phyloP scores from a whole-genome alignment of 2,113 vertebrate species.

The Dermatemys mawii region DNA sequence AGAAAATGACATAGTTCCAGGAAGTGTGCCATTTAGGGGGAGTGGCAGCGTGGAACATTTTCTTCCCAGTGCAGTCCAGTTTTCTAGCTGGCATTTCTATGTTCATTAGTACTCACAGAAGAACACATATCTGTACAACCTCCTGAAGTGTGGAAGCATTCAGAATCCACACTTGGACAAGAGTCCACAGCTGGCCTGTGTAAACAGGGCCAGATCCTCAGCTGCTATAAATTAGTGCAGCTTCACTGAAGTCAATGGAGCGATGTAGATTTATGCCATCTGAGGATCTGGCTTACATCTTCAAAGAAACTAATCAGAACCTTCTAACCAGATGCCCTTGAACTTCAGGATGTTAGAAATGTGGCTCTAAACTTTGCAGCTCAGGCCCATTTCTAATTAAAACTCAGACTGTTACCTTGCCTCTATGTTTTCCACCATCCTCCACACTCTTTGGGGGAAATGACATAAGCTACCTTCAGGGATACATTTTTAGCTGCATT shows the following conservation, averaged over 20 bases:
- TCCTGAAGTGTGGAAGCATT: not conserved
- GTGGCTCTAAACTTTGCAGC: not conserved
- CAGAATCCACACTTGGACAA: not conserved
- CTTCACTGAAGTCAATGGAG: not conserved
- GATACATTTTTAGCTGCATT: conserved; percentile 56
- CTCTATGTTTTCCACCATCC: conserved; percentile 23
- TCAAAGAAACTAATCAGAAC: not conserved
- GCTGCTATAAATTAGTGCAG: not conserved
- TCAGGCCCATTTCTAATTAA: conserved; percentile 9
- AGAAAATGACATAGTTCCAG: not conserved
- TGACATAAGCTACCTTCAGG: conserved; percentile 46
- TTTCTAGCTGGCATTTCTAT: not conserved
- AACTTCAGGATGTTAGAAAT: conserved; percentile 1
- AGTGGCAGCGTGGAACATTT: not conserved
- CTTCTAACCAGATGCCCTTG: not conserved
- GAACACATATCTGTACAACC: not conserved
- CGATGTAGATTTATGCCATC: rapidly evolving
- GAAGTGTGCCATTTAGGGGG: not conserved
- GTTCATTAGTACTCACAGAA: not conserved
- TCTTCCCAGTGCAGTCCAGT: not conserved
- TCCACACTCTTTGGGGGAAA: conserved; percentile 4
- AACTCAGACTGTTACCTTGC: not conserved
- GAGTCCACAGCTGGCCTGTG: not conserved
- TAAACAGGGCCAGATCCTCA: not conserved
- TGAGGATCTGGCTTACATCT: not conserved